Evolutionary conservation across 1,140 invertebrate genomes (phyloP), one percentile per base, ranked within the genome.

Genomic region (Pantala flavescens): DNA sequence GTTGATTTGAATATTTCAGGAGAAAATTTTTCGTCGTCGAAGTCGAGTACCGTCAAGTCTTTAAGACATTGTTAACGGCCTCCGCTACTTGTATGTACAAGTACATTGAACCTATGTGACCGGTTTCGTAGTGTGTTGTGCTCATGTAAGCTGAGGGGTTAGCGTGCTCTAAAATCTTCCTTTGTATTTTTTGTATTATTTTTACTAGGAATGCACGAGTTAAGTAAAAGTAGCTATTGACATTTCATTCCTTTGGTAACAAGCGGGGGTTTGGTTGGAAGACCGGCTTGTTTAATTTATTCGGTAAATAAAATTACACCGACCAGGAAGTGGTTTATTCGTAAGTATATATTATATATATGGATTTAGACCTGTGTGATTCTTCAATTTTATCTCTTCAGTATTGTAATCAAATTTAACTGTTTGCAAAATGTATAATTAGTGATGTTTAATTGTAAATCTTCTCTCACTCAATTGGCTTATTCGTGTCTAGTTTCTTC

Each of bases 201-300:
- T 63, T 63, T 63, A 63, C 49, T 63, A 63, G 49, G 12, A 63
- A 16, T 63, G 49, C 49, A 63, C 49, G 49, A 63, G 49, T 63
- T 36, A 63, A 19, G 3, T 63, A 63, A 12, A 14, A 1, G 49
- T 63, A 63, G 49, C 12, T 63, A 12, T 63, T 63, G 49, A 63
- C 49, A 63, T 63, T 63, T 63, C 49, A 63, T 63, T 63, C 49
- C 49, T 63, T 63, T 63, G 49, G 49, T 3, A 63, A 63, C 49
- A 63, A 63, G 49, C 49, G 12, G 49, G 49, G 49, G 49, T 63
- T 63, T 63, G 49, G n/a, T 63, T 63, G 12, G 9, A 63, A 21
- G n/a, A 63, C 49, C 49, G n/a, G 49, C 49, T 63, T 63, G 49
- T 63, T 16, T 63, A 63, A 63, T 63, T 63, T 63, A 63, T 63